These are phyloP conservation scores for Atrichornis clamosus DNA, from an alignment of 2,113 vertebrate genomes.

Conservation along the genomic window DNA sequence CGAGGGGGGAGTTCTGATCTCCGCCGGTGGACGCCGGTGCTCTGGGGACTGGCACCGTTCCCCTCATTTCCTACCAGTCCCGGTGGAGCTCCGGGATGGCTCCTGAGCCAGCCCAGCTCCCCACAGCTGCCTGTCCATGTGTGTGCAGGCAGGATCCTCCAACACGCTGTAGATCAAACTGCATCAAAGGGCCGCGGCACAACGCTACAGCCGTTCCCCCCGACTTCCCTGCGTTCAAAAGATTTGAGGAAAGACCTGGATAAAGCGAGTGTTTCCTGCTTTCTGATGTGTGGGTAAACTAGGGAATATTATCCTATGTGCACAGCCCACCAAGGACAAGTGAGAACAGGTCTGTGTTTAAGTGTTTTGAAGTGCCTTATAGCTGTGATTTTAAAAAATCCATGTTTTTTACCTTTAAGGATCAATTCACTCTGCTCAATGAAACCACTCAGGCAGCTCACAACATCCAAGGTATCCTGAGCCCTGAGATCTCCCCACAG, in stretches of 20 bases:
- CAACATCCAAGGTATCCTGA: background rate
- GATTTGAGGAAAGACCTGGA: slow-evolving; percentile 63
- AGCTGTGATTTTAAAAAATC: background rate
- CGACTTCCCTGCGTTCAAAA: slow-evolving; percentile 54
- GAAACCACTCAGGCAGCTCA: background rate
- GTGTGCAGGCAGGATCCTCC: background rate
- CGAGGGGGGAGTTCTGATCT: background rate
- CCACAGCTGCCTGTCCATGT: slow-evolving; percentile 67
- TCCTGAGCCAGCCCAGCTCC: background rate
- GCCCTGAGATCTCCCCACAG: background rate
- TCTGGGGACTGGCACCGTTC: background rate
- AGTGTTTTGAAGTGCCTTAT: background rate
- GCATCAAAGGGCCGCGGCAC: slow-evolving; percentile 55
- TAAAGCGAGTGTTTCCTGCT: slow-evolving; percentile 75
- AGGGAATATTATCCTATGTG: background rate
- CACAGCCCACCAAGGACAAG: background rate
- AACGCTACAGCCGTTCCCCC: slow-evolving; percentile 53
- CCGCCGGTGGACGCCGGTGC: rapidly evolving
- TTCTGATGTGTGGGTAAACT: slow-evolving; percentile 62
- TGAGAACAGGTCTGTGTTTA: background rate
- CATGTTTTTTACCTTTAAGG: background rate
- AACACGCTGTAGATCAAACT: slow-evolving; percentile 9
- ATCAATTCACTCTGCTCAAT: background rate
- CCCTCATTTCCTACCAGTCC: slow-evolving; percentile 18
- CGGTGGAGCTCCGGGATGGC: background rate